Percentiles rank a stretch among this genome's conserved stretches.
phyloP scores from a whole-genome alignment of 2,113 vertebrate genomes.

The Vanacampus margaritifer region DNA sequence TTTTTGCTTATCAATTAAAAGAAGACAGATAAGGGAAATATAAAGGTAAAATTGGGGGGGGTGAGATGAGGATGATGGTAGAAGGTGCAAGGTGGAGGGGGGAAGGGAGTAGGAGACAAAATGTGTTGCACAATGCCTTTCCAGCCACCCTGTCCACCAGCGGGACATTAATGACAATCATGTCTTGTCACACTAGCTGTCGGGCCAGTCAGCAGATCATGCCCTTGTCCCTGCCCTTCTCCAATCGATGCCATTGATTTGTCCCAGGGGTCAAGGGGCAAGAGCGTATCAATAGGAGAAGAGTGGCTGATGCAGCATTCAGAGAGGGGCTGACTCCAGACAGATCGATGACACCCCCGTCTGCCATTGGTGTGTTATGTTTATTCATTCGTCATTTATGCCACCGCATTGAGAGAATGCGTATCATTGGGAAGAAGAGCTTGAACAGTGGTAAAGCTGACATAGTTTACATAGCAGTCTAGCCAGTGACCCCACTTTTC shows the following conservation, averaged over 20 bases:
- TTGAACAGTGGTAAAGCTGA: conserved; percentile 31
- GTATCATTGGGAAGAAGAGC: conserved; percentile 48
- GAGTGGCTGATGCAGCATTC: conserved; percentile 85
- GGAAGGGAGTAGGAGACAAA: conserved; percentile 15
- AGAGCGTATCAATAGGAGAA: conserved; percentile 82
- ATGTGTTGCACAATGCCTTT: conserved; percentile 53
- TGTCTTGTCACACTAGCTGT: conserved; percentile 76
- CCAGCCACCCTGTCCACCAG: conserved; percentile 52
- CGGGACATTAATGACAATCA: conserved; percentile 72
- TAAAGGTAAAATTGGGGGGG: conserved; percentile 25
- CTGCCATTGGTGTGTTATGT: conserved; percentile 81
- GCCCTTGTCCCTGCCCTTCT: conserved; percentile 76
- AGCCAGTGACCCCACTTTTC: conserved; percentile 27
- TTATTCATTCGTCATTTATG: conserved; percentile 82
- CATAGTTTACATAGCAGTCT: conserved; percentile 20
- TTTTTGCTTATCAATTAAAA: conserved; percentile 18
- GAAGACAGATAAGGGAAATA: conserved; percentile 30
- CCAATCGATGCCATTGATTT: conserved; percentile 85
- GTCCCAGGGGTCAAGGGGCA: conserved; percentile 83
- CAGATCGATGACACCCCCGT: conserved; percentile 86
- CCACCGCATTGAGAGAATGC: conserved; percentile 67
- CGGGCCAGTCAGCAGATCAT: conserved; percentile 74
- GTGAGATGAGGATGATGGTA: conserved; percentile 11
- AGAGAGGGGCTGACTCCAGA: conserved; percentile 80
- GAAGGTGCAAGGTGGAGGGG: conserved; percentile 1